These are phyloP conservation scores for Nycteola revayana DNA, from an alignment of 2,888 invertebrate species.

Conservation along the genomic window DNA sequence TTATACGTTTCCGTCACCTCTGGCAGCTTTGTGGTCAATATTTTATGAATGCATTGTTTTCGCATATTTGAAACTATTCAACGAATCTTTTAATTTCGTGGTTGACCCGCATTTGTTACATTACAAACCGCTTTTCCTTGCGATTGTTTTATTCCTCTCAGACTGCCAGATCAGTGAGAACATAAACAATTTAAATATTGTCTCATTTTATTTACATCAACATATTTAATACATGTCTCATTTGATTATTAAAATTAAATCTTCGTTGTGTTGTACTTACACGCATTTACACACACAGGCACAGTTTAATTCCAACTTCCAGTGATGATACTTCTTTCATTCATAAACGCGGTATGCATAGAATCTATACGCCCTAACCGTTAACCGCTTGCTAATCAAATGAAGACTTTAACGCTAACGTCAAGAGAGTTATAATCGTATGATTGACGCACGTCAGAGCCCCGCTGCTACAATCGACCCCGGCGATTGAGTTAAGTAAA, in stretches of 20 bases:
- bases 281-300: conserved; percentile 49
- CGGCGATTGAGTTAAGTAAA: conserved; percentile 79
- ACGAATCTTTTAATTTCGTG: conserved; percentile 63
- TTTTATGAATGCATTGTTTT: conserved; percentile 77
- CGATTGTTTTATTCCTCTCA: conserved; percentile 45
- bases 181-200: no score
- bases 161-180: no score
- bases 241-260: conserved; percentile 36
- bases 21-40: conserved; percentile 65
- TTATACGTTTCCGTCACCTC: conserved; percentile 32
- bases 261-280: conserved; percentile 45
- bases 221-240: conserved; percentile 19
- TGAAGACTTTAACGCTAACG: conserved; percentile 56
- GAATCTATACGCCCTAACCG: conserved; percentile 58
- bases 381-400: conserved; percentile 43
- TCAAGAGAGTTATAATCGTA: conserved; percentile 46
- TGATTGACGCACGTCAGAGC: conserved; percentile 36
- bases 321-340: conserved; percentile 79
- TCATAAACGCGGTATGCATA: conserved; percentile 62
- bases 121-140: conserved; percentile 49
- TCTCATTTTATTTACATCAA: conserved; percentile 23
- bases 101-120: conserved; percentile 79
- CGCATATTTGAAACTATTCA: conserved; percentile 46
- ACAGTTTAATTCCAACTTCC: conserved; percentile 59
- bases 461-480: conserved; percentile 61